Evolutionary conservation across 2,888 invertebrate species (phyloP), one percentile per base, ranked within the genome.

Genomic region (Philhelius pedissequus): DNA sequence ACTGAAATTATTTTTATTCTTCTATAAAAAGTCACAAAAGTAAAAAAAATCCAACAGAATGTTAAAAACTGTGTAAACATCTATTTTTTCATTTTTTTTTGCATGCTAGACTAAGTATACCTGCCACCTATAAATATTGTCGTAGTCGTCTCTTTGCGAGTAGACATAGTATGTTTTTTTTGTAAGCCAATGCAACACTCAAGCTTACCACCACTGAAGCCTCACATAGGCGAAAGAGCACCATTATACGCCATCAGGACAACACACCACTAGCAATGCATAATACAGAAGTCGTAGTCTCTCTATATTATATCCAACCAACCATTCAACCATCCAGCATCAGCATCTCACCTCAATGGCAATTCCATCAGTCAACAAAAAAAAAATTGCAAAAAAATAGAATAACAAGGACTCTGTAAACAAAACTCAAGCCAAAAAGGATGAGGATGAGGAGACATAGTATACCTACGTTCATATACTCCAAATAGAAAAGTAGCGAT

Each of bases 301-400:
- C 27, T 69, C 22, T n/a, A 11, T 35, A 20, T 4, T 18, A 13
- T 25, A 58, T 11, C 13, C 40, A 60, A 27, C 40, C 60, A 60
- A 40, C 20, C 60, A 60, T 60, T 22, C 62, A 43, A 43, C 43
- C 30, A 30, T 62, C 62, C 62, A 62, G 7, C 40, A 43, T n/a
- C 60, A 43, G 66, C 75, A 75, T 84, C 79, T 75, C 79, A 79
- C 79, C 83, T 79, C 83, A 70, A 84, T 75, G 40, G 83, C 83
- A 84, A 79, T 79, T 84, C 79, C 83, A 84, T 79, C 75, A 84
- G 83, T 84, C 79, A 84, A 84, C 83, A 79, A 43, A 13, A 7
- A 3, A 18, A 13, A 22, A 18, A 54, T n/a, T 8, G 40, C 8
- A 22, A 48, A 7, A 38, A 66, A 60, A 45, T n/a, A n/a, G n/a